These are phyloP conservation scores for Diogma glabrata DNA, from an alignment of 2,888 invertebrate species.

Conservation along the genomic window DNA sequence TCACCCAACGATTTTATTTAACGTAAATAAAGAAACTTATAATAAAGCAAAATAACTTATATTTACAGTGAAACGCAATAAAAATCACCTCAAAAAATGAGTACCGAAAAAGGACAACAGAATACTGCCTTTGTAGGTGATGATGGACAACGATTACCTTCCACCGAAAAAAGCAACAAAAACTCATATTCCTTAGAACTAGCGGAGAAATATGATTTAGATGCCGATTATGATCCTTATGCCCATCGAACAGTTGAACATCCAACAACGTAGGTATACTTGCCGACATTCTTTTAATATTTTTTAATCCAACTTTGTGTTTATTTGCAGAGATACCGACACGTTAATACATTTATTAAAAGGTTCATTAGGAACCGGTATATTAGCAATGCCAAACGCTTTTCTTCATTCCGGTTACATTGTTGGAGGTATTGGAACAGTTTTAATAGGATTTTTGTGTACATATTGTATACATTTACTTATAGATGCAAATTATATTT, in stretches of 20 bases:
- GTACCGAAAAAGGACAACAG: constrained; percentile 27
- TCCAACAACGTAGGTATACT: constrained; percentile 57
- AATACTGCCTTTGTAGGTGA: constrained; percentile 33
- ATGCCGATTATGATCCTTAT: constrained; percentile 53
- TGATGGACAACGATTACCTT: constrained; percentile 24
- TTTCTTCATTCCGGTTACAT: constrained; percentile 49
- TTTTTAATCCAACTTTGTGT: neutral
- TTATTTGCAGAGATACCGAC: constrained; percentile 57
- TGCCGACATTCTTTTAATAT: too few relatives aligned
- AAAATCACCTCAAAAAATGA: too few relatives aligned
- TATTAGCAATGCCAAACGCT: constrained; percentile 73
- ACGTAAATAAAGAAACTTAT: too few relatives aligned
- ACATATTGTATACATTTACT: constrained; percentile 90
- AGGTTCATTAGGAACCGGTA: constrained; percentile 87
- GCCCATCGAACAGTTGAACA: constrained; percentile 50
- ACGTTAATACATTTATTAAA: constrained; percentile 84
- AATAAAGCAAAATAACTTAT: too few relatives aligned
- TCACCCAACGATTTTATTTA: too few relatives aligned
- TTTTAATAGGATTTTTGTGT: constrained; percentile 77
- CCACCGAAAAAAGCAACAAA: neutral
- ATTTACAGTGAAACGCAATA: too few relatives aligned
- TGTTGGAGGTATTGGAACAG: constrained; percentile 67
- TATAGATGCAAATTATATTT: constrained; percentile 44
- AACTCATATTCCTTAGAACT: constrained; percentile 28
- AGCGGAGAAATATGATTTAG: constrained; percentile 29